Evolutionary conservation across 2,888 invertebrate genomes (phyloP).

Genomic region (Sisyra nigra): DNA sequence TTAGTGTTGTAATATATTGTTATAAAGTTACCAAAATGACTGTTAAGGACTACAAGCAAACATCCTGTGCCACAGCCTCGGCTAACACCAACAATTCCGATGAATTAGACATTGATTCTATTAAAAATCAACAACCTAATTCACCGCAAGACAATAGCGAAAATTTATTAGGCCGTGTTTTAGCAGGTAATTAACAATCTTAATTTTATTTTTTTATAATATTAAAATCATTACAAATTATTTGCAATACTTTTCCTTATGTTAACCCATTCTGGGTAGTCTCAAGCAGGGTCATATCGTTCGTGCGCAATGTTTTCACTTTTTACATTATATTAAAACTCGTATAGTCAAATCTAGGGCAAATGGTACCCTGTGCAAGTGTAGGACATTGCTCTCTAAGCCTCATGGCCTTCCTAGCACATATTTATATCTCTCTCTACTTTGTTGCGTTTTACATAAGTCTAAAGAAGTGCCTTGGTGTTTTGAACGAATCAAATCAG

Average conservation of each 20-base stretch:
- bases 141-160: conserved; percentile 29
- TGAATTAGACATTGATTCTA: conserved; percentile 20
- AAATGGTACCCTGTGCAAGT: conserved; percentile 28
- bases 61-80: conserved; percentile 28
- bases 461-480: neutral
- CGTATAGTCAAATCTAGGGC: conserved; percentile 22
- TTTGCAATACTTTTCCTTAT: neutral
- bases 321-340: conserved; percentile 1
- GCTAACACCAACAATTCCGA: conserved; percentile 22
- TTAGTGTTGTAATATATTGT: neutral
- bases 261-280: neutral
- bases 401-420: conserved; percentile 34
- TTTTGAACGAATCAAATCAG: conserved; percentile 1
- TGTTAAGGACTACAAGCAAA: conserved; percentile 37
- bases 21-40: conserved; percentile 25
- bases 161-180: conserved; percentile 36
- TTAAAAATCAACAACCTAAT: conserved; percentile 6
- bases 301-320: conserved; percentile 3
- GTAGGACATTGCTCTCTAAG: conserved; percentile 37
- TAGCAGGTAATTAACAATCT: conserved; percentile 32
- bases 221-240: neutral
- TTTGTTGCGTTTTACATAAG: neutral
- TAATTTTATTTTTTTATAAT: neutral
- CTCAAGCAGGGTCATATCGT: conserved; percentile 1
- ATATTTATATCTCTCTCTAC: conserved; percentile 15